Percentiles rank a stretch among this genome's conserved stretches.
Evolutionary conservation across 2,888 invertebrate species (phyloP).

Genomic region (Hanleya hanleyi): DNA sequence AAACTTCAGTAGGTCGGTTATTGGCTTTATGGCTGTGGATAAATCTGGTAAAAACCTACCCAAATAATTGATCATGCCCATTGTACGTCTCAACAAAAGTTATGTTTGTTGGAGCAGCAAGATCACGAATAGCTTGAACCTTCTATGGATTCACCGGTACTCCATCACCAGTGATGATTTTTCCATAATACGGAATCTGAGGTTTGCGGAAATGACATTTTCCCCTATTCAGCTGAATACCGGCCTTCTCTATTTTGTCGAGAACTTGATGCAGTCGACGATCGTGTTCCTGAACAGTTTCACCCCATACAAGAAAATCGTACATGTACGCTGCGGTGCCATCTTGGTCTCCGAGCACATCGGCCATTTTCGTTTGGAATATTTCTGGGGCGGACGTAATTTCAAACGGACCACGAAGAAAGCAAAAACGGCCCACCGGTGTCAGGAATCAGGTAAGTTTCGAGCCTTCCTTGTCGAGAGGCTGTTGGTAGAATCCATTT

Average conservation of each 20-base stretch:
- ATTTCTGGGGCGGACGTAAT: background rate
- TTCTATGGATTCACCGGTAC: too few relatives aligned
- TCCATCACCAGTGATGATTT: constrained; percentile 26
- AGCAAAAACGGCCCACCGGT: constrained; percentile 29
- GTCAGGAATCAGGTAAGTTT: constrained; percentile 30
- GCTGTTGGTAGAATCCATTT: constrained; percentile 29
- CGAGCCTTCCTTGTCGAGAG: constrained; percentile 18
- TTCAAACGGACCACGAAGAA: background rate
- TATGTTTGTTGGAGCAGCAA: too few relatives aligned
- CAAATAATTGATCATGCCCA: too few relatives aligned
- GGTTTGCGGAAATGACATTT: too few relatives aligned
- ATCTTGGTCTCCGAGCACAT: constrained; percentile 10
- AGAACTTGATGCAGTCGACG: too few relatives aligned
- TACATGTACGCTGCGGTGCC: constrained; percentile 15
- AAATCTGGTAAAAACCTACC: too few relatives aligned
- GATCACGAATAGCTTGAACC: too few relatives aligned
- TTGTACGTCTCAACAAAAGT: constrained; percentile 29
- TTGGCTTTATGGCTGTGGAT: too few relatives aligned
- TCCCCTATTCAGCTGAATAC: constrained; percentile 19
- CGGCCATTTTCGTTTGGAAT: constrained; percentile 19
- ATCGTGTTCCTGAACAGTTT: too few relatives aligned
- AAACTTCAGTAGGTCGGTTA: too few relatives aligned
- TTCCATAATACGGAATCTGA: constrained; percentile 29
- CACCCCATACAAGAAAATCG: too few relatives aligned
- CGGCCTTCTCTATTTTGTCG: constrained; percentile 2